Conservation (phyloP, 2,797 vertebrate genomes). For the Varecia variegata region DNA sequence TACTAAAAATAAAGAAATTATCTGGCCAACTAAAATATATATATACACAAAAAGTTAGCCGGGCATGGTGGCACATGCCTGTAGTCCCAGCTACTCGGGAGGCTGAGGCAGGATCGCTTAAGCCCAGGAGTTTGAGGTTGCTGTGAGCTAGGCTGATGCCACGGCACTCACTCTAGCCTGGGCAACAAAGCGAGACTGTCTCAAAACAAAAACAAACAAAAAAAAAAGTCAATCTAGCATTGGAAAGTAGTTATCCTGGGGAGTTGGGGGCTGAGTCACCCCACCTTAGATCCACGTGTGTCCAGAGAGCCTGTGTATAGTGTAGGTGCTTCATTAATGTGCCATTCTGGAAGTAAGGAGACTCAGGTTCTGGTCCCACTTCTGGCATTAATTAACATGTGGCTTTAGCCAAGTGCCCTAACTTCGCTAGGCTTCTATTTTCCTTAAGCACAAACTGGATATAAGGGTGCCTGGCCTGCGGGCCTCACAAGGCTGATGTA, state of each 20-base stretch:
- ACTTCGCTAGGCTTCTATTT: not conserved
- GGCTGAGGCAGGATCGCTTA: no score
- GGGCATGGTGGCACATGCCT: no score
- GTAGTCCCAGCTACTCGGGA: no score
- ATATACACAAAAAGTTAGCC: no score
- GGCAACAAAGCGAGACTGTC: no score
- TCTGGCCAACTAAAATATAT: no score
- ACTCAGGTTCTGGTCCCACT: not conserved
- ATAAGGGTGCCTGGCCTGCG: not conserved
- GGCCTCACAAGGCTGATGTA: not conserved
- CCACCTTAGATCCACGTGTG: not conserved
- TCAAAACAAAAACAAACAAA: no score
- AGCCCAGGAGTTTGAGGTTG: no score
- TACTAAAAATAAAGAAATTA: no score
- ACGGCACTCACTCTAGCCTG: no score
- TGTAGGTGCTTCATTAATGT: not conserved
- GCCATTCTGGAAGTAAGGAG: not conserved
- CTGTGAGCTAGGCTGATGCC: no score
- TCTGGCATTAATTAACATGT: not conserved
- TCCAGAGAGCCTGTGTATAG: not conserved
- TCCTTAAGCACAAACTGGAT: not conserved
- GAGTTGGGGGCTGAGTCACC: not conserved
- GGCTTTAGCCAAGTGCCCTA: not conserved
- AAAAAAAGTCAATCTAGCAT: not conserved
- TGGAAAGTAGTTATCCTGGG: not conserved